phyloP scores from a whole-genome alignment of 30 jellyfish, hydroid and myxozoan genomes.

The Hydra vulgaris region DNA sequence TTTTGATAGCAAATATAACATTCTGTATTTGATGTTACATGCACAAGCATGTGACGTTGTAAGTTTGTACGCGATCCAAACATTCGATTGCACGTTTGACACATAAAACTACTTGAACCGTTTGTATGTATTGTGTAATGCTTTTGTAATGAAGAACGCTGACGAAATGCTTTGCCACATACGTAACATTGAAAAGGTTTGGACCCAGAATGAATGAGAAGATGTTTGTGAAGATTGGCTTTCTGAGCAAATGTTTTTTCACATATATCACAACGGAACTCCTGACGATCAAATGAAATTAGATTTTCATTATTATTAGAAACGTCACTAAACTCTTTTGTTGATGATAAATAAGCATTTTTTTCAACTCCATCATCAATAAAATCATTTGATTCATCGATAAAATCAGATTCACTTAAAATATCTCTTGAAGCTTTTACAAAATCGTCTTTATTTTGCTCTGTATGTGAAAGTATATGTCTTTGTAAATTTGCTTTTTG shows the following conservation, averaged over 20 bases:
- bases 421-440: conserved; percentile 15
- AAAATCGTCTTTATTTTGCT: conserved; percentile 15
- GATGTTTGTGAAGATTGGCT: conserved; percentile 24
- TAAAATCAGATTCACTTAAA: conserved; percentile 20
- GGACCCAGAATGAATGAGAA: conserved; percentile 15
- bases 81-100: conserved; percentile 27
- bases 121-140: conserved; percentile 28
- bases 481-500: conserved; percentile 30
- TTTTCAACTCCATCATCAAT: not conserved
- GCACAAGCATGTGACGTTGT: conserved; percentile 32
- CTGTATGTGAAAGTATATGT: conserved; percentile 25
- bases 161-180: conserved; percentile 34
- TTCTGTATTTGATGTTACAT: conserved; percentile 12
- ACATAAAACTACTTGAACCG: conserved; percentile 22
- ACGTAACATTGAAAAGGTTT: conserved; percentile 26
- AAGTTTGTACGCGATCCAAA: conserved; percentile 21
- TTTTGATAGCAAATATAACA: conserved; percentile 23
- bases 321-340: not conserved
- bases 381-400: not conserved
- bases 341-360: not conserved
- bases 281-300: conserved; percentile 1
- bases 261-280: conserved; percentile 29
- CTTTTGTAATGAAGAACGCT: conserved; percentile 21
- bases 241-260: conserved; percentile 23
- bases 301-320: not conserved